Percentiles rank a stretch among this genome's conserved stretches.
Evolutionary conservation across 2,888 invertebrate genomes (phyloP).

Genomic region (Amblyteles armatorius): DNA sequence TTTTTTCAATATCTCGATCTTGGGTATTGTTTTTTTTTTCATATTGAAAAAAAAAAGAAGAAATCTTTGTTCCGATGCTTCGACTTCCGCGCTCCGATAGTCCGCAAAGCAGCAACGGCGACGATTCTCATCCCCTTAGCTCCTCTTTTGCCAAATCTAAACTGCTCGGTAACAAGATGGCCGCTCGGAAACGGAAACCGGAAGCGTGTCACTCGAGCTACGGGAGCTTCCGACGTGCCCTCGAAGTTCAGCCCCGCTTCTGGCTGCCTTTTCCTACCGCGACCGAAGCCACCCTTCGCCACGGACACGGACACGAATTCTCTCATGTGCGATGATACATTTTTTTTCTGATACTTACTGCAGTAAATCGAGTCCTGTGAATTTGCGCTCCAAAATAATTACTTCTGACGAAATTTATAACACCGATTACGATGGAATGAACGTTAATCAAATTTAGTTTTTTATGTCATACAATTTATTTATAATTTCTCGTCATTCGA

Average conservation of each 20-base stretch:
- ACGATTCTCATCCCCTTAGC: constrained; percentile 26
- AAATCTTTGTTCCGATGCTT: constrained; percentile 8
- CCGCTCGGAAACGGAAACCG: constrained; percentile 84
- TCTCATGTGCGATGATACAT: not conserved
- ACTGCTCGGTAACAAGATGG: constrained; percentile 83
- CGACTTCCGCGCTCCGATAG: constrained; percentile 30
- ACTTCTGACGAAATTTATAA: not conserved
- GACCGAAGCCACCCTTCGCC: constrained; percentile 25
- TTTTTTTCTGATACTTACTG: constrained; percentile 6
- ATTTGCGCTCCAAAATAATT: constrained; percentile 2
- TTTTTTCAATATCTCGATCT: not conserved
- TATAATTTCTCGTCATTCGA: constrained; percentile 80
- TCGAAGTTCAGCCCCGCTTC: constrained; percentile 76
- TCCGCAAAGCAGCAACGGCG: not conserved
- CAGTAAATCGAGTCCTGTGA: not conserved
- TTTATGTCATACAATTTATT: constrained; percentile 40
- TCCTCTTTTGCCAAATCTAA: constrained; percentile 77
- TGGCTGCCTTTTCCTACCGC: constrained; percentile 2
- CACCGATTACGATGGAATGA: not conserved
- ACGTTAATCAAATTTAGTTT: not conserved
- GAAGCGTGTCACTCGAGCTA: constrained; percentile 84
- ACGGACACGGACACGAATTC: constrained; percentile 3
- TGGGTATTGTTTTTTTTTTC: not conserved
- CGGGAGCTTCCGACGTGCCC: constrained; percentile 81
- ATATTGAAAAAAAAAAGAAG: not conserved